Evolutionary conservation across 2,888 invertebrate genomes (phyloP).

Genomic region (Drosophila nigritarsus): DNA sequence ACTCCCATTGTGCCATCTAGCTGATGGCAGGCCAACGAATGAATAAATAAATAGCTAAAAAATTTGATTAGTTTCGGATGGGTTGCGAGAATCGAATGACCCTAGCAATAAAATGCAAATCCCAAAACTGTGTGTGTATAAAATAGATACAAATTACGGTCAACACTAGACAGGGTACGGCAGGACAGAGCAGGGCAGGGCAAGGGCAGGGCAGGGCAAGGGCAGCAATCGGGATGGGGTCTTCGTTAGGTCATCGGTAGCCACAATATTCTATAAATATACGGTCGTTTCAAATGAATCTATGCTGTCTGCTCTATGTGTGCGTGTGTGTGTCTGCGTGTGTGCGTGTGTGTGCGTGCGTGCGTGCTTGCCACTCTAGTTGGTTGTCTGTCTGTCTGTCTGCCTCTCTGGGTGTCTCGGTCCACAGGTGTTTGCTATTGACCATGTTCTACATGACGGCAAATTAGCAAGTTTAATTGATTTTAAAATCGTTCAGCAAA

Average conservation of each 20-base stretch:
- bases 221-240: constrained; percentile 16
- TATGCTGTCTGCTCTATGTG: neutral
- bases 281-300: constrained; percentile 21
- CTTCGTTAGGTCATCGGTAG: constrained; percentile 33
- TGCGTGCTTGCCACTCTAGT: neutral
- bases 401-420: constrained; percentile 10
- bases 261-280: constrained; percentile 48
- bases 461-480: constrained; percentile 56
- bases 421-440: constrained; percentile 46
- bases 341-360: constrained; percentile 6
- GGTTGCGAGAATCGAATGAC: constrained; percentile 49
- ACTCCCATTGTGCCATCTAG: constrained; percentile 31
- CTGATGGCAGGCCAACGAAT: constrained; percentile 32
- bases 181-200: neutral
- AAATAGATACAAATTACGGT: constrained; percentile 65
- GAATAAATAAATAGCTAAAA: constrained; percentile 65
- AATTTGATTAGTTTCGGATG: constrained; percentile 71
- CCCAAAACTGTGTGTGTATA: constrained; percentile 43
- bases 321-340: constrained; percentile 1
- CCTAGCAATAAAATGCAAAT: constrained; percentile 61
- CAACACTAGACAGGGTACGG: neutral
- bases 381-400: neutral
- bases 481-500: constrained; percentile 47
- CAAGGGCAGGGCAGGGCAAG: constrained; percentile 1
- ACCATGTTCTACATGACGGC: constrained; percentile 31